Evolutionary conservation across 2,113 vertebrate species (phyloP).

Genomic region (Menidia beryllina): DNA sequence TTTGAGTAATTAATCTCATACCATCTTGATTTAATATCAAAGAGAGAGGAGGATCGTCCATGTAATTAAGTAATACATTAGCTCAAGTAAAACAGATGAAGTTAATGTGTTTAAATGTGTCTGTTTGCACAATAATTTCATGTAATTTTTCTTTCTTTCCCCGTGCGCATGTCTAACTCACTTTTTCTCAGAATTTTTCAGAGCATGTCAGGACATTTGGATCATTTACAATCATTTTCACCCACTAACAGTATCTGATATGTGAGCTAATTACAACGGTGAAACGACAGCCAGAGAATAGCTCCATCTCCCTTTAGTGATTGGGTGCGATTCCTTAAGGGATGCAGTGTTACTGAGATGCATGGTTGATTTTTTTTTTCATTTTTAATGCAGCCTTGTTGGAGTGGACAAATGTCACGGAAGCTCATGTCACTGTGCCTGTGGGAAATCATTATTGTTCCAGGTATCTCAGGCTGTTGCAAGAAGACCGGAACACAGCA

Average conservation of each 20-base stretch:
- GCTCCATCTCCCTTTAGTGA: not conserved
- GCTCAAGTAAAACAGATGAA: slow-evolving; percentile 13
- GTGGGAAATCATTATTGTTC: slow-evolving; percentile 62
- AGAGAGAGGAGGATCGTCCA: slow-evolving; percentile 18
- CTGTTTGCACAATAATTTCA: not conserved
- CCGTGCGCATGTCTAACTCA: not conserved
- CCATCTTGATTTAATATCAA: slow-evolving; percentile 52
- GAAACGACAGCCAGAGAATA: slow-evolving; percentile 21
- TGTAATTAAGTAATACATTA: slow-evolving; percentile 57
- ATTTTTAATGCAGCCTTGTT: slow-evolving; percentile 8
- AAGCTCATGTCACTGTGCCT: slow-evolving; percentile 35
- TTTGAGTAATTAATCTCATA: slow-evolving; percentile 46
- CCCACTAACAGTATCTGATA: not conserved
- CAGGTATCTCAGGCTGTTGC: slow-evolving; percentile 52
- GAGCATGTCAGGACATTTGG: not conserved
- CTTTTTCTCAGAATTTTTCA: not conserved
- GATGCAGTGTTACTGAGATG: not conserved
- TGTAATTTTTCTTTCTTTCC: not conserved
- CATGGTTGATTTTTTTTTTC: slow-evolving; percentile 9
- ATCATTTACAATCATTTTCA: not conserved
- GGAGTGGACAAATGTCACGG: slow-evolving; percentile 38
- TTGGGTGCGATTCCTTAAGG: slow-evolving; percentile 6
- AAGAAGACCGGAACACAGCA: slow-evolving; percentile 42
- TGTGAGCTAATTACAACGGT: slow-evolving; percentile 1
- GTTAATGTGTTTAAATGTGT: slow-evolving; percentile 10